Conservation (phyloP, 2,113 vertebrate genomes). For the Rhodinocichla rosea region DNA sequence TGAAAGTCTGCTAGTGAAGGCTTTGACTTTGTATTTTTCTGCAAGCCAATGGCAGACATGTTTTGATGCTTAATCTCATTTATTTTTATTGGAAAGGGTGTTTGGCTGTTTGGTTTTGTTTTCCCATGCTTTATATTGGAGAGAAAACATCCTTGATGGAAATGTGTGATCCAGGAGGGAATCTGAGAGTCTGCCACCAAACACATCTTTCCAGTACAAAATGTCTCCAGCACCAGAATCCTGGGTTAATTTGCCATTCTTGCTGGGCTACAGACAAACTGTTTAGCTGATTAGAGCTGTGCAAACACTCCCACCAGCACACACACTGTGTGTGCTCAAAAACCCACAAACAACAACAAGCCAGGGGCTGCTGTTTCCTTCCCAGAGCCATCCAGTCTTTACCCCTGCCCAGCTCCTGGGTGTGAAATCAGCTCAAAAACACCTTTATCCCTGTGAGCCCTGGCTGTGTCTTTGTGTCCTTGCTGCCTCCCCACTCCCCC, state of each 20-base stretch:
- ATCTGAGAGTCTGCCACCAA: constrained; percentile 19
- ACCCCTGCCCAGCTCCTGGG: background rate
- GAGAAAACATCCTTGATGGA: constrained; percentile 43
- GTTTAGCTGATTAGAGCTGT: constrained; percentile 13
- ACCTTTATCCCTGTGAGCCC: background rate
- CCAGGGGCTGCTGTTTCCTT: background rate
- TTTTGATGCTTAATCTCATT: constrained; percentile 44
- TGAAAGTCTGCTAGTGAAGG: background rate
- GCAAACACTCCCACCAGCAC: background rate
- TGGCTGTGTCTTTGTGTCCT: background rate
- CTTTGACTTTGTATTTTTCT: constrained; percentile 4
- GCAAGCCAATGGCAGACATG: constrained; percentile 3
- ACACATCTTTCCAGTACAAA: constrained; percentile 1
- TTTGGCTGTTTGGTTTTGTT: constrained; percentile 59
- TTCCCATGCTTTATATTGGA: background rate
- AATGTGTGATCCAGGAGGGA: constrained; percentile 37
- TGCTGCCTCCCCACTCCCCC: background rate
- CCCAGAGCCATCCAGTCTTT: background rate
- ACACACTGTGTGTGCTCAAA: background rate
- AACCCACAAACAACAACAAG: background rate
- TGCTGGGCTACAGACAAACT: background rate
- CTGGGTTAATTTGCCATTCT: constrained; percentile 42
- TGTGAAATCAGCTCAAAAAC: background rate
- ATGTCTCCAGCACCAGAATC: background rate
- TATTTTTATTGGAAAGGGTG: constrained; percentile 52